Base-by-base conservation (phyloP, 2,797 vertebrate genomes). In the Amphiprion clarkii region DNA sequence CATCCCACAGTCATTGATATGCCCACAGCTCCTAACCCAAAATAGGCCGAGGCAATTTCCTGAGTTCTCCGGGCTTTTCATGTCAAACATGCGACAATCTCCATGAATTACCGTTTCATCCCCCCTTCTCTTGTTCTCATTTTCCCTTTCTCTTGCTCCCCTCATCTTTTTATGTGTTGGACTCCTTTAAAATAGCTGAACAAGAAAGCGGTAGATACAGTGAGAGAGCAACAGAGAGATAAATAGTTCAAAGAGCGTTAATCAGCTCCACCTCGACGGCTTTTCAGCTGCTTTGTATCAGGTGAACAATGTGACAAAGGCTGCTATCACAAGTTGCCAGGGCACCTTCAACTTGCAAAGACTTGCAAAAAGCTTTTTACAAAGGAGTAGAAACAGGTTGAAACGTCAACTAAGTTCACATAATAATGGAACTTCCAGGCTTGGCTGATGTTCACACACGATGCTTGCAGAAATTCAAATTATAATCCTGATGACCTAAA, bases 1-100 rank as follows among this genome's bases (percentile, higher is more conserved):
- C 89, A 87, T 69, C 68, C 62, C 69, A 19, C 74, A 62, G 93
- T 82, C 82, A 92, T 77, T 56, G 90, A 94, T 94, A 94, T 83
- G 69, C 87, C 89, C 86, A 79, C 60, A 82, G 90, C 77, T 79
- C 79, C 77, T 13, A 31, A 72, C 68, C 76, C 49, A 71, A 87
- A 90, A 89, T 78, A 84, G 85, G 83, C 84, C 61, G 52, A 58
- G 25, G 63, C 86, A 76, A 74, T 89, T 90, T 87, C 79, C 83
- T 67, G 68, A 78, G 68, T 83, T 88, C 74, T 81, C 85, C 51
- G 58, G 83, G 71, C 82, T 85, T 90, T 87, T 90, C 79, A 84
- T 84, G 76, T 89, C 74, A 82, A 78, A 85, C 74, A 68, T 69
- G 39, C 27, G 1, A 73, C 77, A 54, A 54, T 81, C 67, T 67